These are phyloP conservation scores for Diglossa cyanea DNA, from an alignment of 2,797 vertebrate species.

Conservation along the genomic window DNA sequence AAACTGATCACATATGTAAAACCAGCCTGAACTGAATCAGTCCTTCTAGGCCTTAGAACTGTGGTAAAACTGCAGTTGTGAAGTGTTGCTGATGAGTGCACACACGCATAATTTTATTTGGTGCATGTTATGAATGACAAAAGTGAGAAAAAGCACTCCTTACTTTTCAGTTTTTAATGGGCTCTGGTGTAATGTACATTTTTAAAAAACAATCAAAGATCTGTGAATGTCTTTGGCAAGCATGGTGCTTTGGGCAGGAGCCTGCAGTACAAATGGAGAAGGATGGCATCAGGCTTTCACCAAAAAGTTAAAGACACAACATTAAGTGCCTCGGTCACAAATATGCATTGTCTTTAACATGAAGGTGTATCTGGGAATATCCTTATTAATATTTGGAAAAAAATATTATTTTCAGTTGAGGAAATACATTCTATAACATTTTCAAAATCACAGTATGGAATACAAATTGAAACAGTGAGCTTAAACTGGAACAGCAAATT, in stretches of 20 bases:
- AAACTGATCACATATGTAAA: neutral
- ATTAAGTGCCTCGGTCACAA: neutral
- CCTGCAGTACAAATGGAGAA: neutral
- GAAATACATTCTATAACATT: neutral
- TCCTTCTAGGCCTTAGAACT: neutral
- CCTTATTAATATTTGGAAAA: neutral
- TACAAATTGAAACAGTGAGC: neutral
- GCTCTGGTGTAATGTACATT: slow-evolving; percentile 30
- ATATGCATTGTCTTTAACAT: neutral
- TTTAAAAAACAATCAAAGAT: neutral
- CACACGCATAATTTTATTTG: neutral
- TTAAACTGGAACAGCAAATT: neutral
- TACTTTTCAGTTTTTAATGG: slow-evolving; percentile 51
- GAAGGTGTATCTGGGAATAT: neutral
- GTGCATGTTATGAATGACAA: neutral
- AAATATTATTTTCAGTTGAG: neutral
- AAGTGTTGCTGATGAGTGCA: neutral
- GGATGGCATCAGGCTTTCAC: neutral
- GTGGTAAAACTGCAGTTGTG: neutral
- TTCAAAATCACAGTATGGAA: neutral
- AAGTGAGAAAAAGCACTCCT: slow-evolving; percentile 43
- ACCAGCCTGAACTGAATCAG: neutral
- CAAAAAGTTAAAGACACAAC: neutral
- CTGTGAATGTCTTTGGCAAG: slow-evolving; percentile 42
- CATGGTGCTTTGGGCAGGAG: neutral